A percentile compares a stretch with the other conserved stretches of the same genome.
Conservation (phyloP, 2,888 invertebrate species). For the Tortricodes alternella region DNA sequence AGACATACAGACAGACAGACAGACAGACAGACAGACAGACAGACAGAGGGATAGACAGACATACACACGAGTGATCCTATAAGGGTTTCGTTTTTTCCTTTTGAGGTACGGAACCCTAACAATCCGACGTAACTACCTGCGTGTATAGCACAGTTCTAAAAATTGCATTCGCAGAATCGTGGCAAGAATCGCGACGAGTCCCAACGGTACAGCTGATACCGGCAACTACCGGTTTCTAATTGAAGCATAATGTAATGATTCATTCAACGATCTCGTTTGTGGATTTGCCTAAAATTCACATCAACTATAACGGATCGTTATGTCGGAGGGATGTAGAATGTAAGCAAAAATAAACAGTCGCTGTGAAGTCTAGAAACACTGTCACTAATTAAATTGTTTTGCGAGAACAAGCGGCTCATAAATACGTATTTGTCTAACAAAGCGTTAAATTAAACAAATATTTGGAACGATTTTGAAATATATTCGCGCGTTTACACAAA, state of each 20-base stretch:
- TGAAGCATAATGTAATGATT: slow-evolving; percentile 69
- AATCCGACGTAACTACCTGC: too few species aligned
- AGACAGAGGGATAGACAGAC: too few species aligned
- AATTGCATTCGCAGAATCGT: slow-evolving; percentile 64
- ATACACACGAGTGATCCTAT: too few species aligned
- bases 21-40: too few species aligned
- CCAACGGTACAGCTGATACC: slow-evolving; percentile 68
- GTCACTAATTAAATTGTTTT: too few species aligned
- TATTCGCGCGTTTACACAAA: slow-evolving; percentile 21
- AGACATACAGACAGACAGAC: too few species aligned
- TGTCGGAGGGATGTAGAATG: slow-evolving; percentile 46
- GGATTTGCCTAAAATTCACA: slow-evolving; percentile 70
- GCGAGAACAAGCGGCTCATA: too few species aligned
- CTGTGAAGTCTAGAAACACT: too few species aligned
- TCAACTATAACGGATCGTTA: slow-evolving; percentile 55
- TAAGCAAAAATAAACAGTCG: slow-evolving; percentile 25
- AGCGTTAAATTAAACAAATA: neutral
- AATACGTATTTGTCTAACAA: neutral
- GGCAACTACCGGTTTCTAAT: slow-evolving; percentile 73
- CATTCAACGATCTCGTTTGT: slow-evolving; percentile 61
- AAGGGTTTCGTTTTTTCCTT: too few species aligned
- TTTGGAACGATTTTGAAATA: neutral
- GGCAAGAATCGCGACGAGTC: slow-evolving; percentile 54
- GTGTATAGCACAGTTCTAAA: slow-evolving; percentile 46
- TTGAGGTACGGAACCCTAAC: too few species aligned